Evolutionary conservation across 2,113 vertebrate species (phyloP), one percentile per base, ranked within the genome.

Genomic region (Lamprotornis superbus): DNA sequence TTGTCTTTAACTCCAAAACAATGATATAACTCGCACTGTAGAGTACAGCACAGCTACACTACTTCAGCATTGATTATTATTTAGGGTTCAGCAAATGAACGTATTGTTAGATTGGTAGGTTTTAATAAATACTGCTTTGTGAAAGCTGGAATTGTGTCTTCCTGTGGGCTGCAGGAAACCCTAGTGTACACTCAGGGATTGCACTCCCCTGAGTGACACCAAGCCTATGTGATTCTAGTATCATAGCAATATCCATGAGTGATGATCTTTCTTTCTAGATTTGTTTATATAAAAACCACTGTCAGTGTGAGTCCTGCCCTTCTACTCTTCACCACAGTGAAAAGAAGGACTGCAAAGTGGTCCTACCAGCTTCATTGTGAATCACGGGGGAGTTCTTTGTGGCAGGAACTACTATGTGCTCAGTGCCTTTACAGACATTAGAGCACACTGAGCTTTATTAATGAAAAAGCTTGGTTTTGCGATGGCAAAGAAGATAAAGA

Each of bases 181-280:
- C 63, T 69, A 42, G 28, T 8, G 55, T 35, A 93, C 28, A 7
- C 60, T 85, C 63, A 80, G 24, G 33, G 78, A 65, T 31, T 76
- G 61, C 67, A 42, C 39, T 86, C 22, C 39, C 1, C 4, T 83
- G 82, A 94, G 74, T 77, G 90, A 88, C 67, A 81, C 60, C 0
- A 1, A 81, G 18, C 47, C 46, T 79, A 42, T 0, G 2, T 0
- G 7, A 78, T 56, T 47, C 47, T 90, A 64, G 85, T 96, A 90
- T 67, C 87, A 83, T 71, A 94, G 93, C 85, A 96, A 95, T 83
- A 60, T 77, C 39, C 23, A 27, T 71, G 83, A 85, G 63, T 70
- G 55, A 90, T 0, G 0, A 59, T 88, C 70, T 82, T 74, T 93
- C 71, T 87, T 94, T 67, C 88, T 63, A 88, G 68, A 59, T 64